phyloP scores from a whole-genome alignment of 1,140 invertebrate species.

The Microplitis mediator region DNA sequence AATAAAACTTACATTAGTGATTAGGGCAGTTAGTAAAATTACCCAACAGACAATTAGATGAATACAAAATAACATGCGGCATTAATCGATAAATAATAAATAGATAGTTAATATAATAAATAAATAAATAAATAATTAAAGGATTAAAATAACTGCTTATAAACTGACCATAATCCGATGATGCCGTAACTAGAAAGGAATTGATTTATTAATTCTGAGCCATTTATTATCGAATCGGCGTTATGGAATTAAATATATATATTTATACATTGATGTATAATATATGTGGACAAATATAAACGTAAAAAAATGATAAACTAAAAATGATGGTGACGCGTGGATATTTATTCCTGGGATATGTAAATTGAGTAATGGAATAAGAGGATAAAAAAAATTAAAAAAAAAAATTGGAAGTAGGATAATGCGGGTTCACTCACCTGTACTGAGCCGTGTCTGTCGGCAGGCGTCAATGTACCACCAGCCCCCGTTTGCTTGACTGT shows the following conservation, averaged over 20 bases:
- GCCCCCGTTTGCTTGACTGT: conserved; percentile 70
- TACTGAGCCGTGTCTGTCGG: conserved; percentile 91
- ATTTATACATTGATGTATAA: no score
- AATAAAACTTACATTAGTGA: neutral
- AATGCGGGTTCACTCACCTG: conserved; percentile 73
- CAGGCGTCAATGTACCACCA: conserved; percentile 80
- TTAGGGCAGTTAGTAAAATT: conserved; percentile 18
- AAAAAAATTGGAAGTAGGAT: conserved; percentile 26
- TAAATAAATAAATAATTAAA: conserved; percentile 34
- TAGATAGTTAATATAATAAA: neutral
- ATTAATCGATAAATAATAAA: conserved; percentile 33
- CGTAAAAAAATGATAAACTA: neutral
- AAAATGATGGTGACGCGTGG: neutral
- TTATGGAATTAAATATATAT: neutral
- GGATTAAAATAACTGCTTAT: conserved; percentile 39
- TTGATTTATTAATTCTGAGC: conserved; percentile 42
- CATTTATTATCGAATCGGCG: no score
- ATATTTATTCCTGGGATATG: neutral
- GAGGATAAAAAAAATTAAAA: neutral
- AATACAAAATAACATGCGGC: conserved; percentile 27
- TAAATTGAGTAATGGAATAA: neutral
- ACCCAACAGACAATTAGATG: conserved; percentile 10
- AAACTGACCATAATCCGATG: conserved; percentile 58
- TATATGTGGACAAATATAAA: neutral
- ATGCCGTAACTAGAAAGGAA: conserved; percentile 57